phyloP scores from a whole-genome alignment of 1,140 invertebrate species.

The Brachionus rubens region DNA sequence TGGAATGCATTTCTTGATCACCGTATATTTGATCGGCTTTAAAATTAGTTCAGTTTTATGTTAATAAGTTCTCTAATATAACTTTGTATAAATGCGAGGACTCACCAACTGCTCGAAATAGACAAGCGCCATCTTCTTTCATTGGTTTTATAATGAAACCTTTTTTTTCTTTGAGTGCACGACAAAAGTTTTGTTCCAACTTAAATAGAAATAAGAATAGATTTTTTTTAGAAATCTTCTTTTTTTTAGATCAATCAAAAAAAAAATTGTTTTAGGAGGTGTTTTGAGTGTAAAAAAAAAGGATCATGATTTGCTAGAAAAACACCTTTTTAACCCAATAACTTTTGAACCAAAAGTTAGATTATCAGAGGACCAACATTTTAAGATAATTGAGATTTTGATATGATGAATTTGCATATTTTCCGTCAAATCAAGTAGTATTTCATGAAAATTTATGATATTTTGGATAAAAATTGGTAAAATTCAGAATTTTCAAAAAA shows the following conservation, averaged over 20 bases:
- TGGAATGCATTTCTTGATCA: slow-evolving; percentile 83
- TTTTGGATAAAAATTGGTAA: too few relatives aligned
- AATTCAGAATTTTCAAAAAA: too few relatives aligned
- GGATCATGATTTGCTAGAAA: too few relatives aligned
- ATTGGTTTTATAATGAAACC: slow-evolving; percentile 82
- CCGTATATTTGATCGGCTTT: slow-evolving; percentile 84
- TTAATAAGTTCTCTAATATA: not conserved
- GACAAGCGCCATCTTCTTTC: slow-evolving; percentile 85
- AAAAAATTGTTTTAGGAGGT: too few relatives aligned
- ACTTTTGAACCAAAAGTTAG: too few relatives aligned
- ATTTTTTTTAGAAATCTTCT: not conserved
- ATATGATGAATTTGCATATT: too few relatives aligned
- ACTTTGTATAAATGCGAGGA: not conserved
- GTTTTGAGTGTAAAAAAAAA: too few relatives aligned
- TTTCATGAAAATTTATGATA: too few relatives aligned
- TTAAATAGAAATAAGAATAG: slow-evolving; percentile 49
- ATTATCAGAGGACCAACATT: too few relatives aligned
- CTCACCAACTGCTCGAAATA: slow-evolving; percentile 77
- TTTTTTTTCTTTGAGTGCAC: slow-evolving; percentile 59
- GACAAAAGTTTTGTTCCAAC: slow-evolving; percentile 61
- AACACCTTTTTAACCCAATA: too few relatives aligned
- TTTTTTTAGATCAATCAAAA: not conserved
- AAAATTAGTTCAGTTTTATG: slow-evolving; percentile 48
- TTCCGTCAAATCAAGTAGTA: too few relatives aligned
- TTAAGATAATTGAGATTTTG: too few relatives aligned